Percentiles rank a stretch among this genome's conserved stretches.
Conservation (phyloP, 2,797 vertebrate species). For the Tinamus major region DNA sequence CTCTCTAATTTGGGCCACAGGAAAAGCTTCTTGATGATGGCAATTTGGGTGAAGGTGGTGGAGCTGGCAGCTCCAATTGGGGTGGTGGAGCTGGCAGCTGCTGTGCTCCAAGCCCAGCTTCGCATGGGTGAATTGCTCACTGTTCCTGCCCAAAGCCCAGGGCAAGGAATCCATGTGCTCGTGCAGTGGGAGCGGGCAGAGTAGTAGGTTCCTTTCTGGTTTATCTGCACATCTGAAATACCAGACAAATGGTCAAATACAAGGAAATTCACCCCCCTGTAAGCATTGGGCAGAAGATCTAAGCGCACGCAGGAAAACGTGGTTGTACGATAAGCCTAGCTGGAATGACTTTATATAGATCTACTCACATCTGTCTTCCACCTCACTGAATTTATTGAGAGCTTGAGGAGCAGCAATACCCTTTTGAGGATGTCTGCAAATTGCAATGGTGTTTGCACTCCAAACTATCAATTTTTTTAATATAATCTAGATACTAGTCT, state of each 20-base stretch:
- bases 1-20: conserved; percentile 23
- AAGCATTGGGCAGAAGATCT: neutral
- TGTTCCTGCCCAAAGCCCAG: conserved; percentile 35
- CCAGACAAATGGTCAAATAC: conserved; percentile 18
- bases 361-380: neutral
- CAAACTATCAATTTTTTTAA: neutral
- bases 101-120: conserved; percentile 54
- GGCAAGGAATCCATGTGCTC: conserved; percentile 27
- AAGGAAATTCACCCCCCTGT: fast-evolving
- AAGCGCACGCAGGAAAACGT: neutral
- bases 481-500: neutral
- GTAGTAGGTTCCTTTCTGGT: neutral
- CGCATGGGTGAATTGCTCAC: conserved; percentile 23
- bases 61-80: too few relatives aligned
- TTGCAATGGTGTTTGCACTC: neutral
- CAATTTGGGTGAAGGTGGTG: conserved; percentile 30
- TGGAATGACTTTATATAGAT: neutral
- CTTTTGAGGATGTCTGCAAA: neutral
- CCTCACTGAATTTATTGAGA: neutral
- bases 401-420: neutral
- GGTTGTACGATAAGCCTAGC: neutral
- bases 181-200: conserved; percentile 47
- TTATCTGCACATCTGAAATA: conserved; percentile 15
- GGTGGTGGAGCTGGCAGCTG: conserved; percentile 20
- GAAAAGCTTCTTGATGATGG: neutral